Evolutionary conservation across 64 coral and sea anemone species (phyloP).

Genomic region (Actinia tenebrosa): DNA sequence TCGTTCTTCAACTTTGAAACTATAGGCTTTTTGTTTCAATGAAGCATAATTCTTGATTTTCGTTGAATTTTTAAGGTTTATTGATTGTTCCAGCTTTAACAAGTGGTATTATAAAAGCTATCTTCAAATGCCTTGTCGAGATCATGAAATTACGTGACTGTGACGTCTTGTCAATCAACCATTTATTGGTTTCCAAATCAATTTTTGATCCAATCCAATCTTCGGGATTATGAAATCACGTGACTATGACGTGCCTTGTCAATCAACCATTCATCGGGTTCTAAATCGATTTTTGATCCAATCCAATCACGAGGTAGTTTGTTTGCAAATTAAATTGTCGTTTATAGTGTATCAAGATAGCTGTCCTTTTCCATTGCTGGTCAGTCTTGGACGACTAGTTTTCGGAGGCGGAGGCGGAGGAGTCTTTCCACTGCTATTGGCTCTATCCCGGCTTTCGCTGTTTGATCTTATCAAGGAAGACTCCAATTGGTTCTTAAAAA

Average conservation of each 20-base stretch:
- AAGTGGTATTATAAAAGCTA: background rate
- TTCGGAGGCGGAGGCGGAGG: conserved; percentile 36
- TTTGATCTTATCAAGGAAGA: conserved; percentile 45
- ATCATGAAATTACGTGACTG: background rate
- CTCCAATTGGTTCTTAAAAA: conserved; percentile 47
- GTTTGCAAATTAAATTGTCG: background rate
- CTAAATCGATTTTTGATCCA: background rate
- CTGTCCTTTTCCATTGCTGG: conserved; percentile 19
- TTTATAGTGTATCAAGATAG: background rate
- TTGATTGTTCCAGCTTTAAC: background rate
- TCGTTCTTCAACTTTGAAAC: background rate
- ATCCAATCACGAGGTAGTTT: background rate
- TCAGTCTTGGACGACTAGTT: conserved; percentile 18
- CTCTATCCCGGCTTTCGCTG: conserved; percentile 19
- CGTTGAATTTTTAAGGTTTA: background rate
- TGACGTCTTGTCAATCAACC: conserved; percentile 4
- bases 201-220: background rate
- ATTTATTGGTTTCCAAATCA: background rate
- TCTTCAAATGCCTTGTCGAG: background rate
- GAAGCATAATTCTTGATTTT: background rate
- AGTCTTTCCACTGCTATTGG: conserved; percentile 4
- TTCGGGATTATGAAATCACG: background rate
- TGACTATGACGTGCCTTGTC: background rate
- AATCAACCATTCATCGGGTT: background rate
- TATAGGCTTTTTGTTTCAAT: background rate